A percentile compares a stretch with the other conserved stretches of the same genome.
Evolutionary conservation across 2,113 vertebrate genomes (phyloP).

Genomic region (Euleptes europaea): DNA sequence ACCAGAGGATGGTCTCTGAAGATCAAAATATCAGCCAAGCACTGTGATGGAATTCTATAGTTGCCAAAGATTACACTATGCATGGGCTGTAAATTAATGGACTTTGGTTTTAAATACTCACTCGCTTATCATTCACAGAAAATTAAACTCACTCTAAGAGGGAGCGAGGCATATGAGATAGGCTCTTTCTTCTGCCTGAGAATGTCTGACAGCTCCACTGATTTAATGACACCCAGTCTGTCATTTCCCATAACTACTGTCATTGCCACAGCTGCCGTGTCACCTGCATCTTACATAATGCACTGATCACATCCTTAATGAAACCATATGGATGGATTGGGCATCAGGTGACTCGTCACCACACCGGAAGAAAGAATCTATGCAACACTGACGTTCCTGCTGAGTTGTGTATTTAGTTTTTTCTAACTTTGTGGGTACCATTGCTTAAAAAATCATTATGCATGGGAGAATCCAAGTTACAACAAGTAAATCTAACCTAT

Average conservation of each 20-base stretch:
- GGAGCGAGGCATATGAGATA: not conserved
- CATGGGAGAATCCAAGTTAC: not conserved
- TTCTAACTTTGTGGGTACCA: not conserved
- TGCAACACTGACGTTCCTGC: slow-evolving; percentile 8
- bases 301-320: not conserved
- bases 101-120: slow-evolving; percentile 64
- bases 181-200: slow-evolving; percentile 48
- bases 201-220: slow-evolving; percentile 37
- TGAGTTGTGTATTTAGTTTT: not conserved
- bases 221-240: slow-evolving; percentile 31
- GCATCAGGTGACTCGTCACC: slow-evolving; percentile 30
- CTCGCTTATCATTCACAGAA: slow-evolving; percentile 59
- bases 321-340: not conserved
- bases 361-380: not conserved
- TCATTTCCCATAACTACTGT: slow-evolving; percentile 16
- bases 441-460: not conserved
- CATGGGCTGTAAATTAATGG: slow-evolving; percentile 46
- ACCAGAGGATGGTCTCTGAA: slow-evolving; percentile 44
- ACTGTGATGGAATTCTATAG: slow-evolving; percentile 36
- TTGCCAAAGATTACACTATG: slow-evolving; percentile 48
- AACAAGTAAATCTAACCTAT: not conserved
- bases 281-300: slow-evolving; percentile 26
- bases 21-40: slow-evolving; percentile 42
- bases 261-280: slow-evolving; percentile 11
- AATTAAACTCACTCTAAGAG: slow-evolving; percentile 54